Evolutionary conservation across 2,113 vertebrate species (phyloP).

Genomic region (Myotis davidii): DNA sequence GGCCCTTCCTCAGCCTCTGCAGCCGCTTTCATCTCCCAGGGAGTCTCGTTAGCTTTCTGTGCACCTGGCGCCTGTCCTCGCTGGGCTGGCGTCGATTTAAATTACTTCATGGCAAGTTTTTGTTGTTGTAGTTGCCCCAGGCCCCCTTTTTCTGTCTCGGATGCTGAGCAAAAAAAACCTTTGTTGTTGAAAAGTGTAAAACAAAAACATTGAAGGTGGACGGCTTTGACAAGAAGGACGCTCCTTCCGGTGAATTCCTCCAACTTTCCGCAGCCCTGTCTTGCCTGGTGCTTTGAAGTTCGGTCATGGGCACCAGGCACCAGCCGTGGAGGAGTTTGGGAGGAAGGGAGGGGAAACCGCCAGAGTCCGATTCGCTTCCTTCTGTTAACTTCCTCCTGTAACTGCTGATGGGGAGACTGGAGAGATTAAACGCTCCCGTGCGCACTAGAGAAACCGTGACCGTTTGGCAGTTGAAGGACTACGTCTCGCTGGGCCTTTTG

Average conservation of each 20-base stretch:
- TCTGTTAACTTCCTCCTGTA: neutral
- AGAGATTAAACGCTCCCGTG: neutral
- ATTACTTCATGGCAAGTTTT: slow-evolving; percentile 84
- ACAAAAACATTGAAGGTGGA: slow-evolving; percentile 65
- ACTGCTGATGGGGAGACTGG: neutral
- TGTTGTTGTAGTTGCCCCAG: slow-evolving; percentile 37
- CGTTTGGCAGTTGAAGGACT: neutral
- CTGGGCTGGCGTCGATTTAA: slow-evolving; percentile 83
- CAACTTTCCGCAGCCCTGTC: neutral
- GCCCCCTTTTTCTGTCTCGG: slow-evolving; percentile 77
- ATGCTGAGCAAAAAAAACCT: slow-evolving; percentile 71
- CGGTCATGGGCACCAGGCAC: neutral
- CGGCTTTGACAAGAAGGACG: slow-evolving; percentile 66
- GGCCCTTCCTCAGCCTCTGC: slow-evolving; percentile 70
- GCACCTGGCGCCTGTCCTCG: slow-evolving; percentile 82
- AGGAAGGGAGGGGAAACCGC: neutral
- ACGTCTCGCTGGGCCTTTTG: neutral
- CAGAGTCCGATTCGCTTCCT: neutral
- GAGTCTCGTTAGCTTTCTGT: slow-evolving; percentile 88
- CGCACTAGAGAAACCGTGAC: neutral
- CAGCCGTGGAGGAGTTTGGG: neutral
- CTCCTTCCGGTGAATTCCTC: slow-evolving; percentile 64
- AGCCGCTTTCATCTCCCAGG: slow-evolving; percentile 83
- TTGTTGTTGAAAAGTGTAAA: slow-evolving; percentile 76
- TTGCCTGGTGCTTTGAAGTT: neutral